Percentiles rank a stretch among this genome's conserved stretches.
Evolutionary conservation across 1,140 invertebrate species (phyloP).

Genomic region (Drosophila bocqueti): DNA sequence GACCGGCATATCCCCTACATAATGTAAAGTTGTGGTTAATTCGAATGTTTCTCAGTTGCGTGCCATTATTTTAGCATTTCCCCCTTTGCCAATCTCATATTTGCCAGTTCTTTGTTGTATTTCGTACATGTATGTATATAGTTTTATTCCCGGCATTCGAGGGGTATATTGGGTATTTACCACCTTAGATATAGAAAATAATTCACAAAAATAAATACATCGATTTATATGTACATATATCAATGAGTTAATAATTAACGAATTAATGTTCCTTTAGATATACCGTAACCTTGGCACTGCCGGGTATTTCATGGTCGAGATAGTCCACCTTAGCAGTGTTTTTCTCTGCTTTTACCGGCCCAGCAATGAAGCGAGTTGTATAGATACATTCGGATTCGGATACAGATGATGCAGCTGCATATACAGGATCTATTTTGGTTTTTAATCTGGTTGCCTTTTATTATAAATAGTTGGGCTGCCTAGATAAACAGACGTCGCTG

Average conservation of each 20-base stretch:
- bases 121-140: neutral
- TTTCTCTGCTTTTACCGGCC: constrained; percentile 7
- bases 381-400: constrained; percentile 53
- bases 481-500: constrained; percentile 63
- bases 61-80: constrained; percentile 50
- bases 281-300: neutral
- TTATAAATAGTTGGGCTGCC: constrained; percentile 78
- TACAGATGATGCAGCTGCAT: constrained; percentile 45
- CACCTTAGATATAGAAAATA: neutral
- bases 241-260: neutral
- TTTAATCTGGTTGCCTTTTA: constrained; percentile 75
- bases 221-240: neutral
- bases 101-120: neutral
- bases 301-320: constrained; percentile 7
- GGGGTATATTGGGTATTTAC: neutral
- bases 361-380: constrained; percentile 30
- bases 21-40: constrained; percentile 56
- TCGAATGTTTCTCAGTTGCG: constrained; percentile 27
- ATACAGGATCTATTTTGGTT: constrained; percentile 71
- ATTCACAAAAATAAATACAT: neutral
- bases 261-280: neutral
- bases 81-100: neutral
- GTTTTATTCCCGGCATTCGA: neutral
- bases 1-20: neutral
- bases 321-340: neutral